Evolutionary conservation across 2,888 invertebrate genomes (phyloP).

Genomic region (Amaurobius ferox): DNA sequence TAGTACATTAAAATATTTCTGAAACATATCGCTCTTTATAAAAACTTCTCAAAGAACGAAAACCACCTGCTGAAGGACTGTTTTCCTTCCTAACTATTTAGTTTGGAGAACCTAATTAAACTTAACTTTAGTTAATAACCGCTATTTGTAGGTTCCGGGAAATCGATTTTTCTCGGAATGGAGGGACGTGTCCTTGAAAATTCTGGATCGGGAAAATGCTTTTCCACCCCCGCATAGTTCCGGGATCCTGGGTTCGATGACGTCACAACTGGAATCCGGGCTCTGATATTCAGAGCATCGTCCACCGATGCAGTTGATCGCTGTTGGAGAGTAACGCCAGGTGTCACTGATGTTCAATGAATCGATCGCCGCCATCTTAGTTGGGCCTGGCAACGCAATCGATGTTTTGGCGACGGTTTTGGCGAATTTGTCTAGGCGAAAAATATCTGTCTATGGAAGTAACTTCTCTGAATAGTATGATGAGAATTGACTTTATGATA

Average conservation of each 20-base stretch:
- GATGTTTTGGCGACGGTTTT: background rate
- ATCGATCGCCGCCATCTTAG: constrained; percentile 51
- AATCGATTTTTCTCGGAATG: constrained; percentile 7
- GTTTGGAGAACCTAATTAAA: background rate
- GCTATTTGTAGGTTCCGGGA: background rate
- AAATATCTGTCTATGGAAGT: too few species aligned
- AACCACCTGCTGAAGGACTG: too few species aligned
- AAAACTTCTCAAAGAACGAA: too few species aligned
- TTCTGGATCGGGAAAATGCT: background rate
- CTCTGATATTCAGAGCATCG: background rate
- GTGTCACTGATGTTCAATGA: constrained; percentile 50
- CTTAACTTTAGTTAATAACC: background rate
- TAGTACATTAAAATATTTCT: too few species aligned
- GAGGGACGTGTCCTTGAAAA: constrained; percentile 5
- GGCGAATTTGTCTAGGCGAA: too few species aligned
- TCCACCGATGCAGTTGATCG: constrained; percentile 48
- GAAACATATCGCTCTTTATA: too few species aligned
- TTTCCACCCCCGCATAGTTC: background rate
- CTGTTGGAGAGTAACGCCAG: constrained; percentile 29
- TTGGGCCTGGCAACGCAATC: background rate
- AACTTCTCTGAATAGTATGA: too few species aligned
- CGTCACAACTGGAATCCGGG: constrained; percentile 38
- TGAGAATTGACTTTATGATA: too few species aligned
- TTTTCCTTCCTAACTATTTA: too few species aligned
- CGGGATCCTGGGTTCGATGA: constrained; percentile 10